phyloP scores from a whole-genome alignment of 2,797 vertebrate species.

The Sparus aurata region DNA sequence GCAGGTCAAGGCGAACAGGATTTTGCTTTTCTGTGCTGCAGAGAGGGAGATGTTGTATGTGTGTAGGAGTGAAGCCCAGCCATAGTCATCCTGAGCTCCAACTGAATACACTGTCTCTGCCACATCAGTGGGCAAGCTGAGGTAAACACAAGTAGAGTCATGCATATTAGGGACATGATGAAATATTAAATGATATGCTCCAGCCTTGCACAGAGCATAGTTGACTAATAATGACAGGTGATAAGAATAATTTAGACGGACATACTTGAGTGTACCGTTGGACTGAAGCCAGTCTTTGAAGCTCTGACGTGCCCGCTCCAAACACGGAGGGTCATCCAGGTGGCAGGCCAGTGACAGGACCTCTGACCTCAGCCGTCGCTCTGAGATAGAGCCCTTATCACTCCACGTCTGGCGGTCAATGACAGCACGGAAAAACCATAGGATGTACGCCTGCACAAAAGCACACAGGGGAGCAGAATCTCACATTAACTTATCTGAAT shows the following conservation, averaged over 20 bases:
- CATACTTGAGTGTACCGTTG: constrained; percentile 80
- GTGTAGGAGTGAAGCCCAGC: constrained; percentile 84
- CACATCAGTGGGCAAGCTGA: constrained; percentile 86
- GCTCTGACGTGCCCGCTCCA: constrained; percentile 73
- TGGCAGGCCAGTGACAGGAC: constrained; percentile 85
- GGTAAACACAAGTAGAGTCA: constrained; percentile 40
- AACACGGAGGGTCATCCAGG: constrained; percentile 78
- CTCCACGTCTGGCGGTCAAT: constrained; percentile 87
- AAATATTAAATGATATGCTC: constrained; percentile 9
- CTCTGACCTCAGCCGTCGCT: constrained; percentile 79
- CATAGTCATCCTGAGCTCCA: constrained; percentile 81
- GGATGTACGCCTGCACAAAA: constrained; percentile 80
- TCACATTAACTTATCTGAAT: constrained; percentile 10
- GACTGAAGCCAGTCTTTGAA: constrained; percentile 84
- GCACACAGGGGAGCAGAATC: constrained; percentile 34
- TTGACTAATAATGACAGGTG: constrained; percentile 5
- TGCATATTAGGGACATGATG: constrained; percentile 20
- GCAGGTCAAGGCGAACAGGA: constrained; percentile 81
- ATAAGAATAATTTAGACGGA: constrained; percentile 47
- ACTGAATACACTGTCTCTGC: constrained; percentile 82
- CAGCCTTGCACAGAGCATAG: neutral
- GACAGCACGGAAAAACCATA: constrained; percentile 83
- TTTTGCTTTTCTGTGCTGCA: constrained; percentile 83
- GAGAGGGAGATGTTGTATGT: constrained; percentile 81
- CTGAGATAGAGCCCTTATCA: constrained; percentile 80